Base-by-base conservation (phyloP, 2,113 vertebrate genomes). In the Cynopterus brachyotis region DNA sequence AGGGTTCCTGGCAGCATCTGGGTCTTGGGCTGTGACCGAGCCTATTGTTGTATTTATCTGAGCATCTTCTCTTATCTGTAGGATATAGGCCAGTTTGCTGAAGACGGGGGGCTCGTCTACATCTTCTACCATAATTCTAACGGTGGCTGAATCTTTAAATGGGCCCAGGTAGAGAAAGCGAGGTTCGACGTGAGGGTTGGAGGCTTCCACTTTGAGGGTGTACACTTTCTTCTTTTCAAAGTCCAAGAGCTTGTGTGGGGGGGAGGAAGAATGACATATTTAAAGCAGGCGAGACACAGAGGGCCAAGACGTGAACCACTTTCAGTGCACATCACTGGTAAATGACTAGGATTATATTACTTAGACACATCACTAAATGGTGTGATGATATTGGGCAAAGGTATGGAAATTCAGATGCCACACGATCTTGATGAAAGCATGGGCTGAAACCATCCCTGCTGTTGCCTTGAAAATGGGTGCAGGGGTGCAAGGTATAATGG, bases 51-150 rank as follows among this genome's bases (percentile, higher is more conserved):
- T 99, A 97, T 99, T 99, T 91, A 98, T 97, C 75, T 97, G 97
- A 5, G 99, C 98, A 24, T 99, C 99, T 98, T 99, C 99, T 88
- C 99, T 99, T 37, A 99, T 99, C 96, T 99, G 99, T 93, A 99
- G 98, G 78, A 99, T 53, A 76, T 99, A 99, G 85, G 98, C 98
- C 87, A 98, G 93, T 62, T 98, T 99, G 97, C 99, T 99, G 87
- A 99, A 99, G 92, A 99, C 97, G 0, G 99, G 99, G 1, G 99
- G 99, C 96, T 99, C 99, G 22, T 99, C 99, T 67, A 99, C 99
- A 89, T 99, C 99, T 89, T 99, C 99, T 87, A 99, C 99, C 1
- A 97, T 57, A 57, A 99, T 98, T 98, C 99, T 99, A 73, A 99
- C 94, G 0, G 98, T 98, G 75, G 99, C 99, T 19, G 99, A 98